Evolutionary conservation across 2,888 invertebrate genomes (phyloP).

Genomic region (Hipparchia semele): DNA sequence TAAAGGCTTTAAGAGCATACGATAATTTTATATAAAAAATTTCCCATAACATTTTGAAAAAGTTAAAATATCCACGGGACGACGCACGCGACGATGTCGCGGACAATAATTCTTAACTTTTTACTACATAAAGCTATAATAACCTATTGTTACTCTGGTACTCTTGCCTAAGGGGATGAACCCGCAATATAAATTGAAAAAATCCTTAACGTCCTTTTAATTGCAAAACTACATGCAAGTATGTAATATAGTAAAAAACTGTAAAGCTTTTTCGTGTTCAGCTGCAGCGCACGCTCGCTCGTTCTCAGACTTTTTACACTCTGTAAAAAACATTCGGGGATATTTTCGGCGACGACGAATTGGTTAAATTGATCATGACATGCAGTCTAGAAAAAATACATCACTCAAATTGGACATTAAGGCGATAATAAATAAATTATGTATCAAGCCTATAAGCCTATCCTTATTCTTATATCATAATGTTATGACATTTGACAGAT

Average conservation of each 20-base stretch:
- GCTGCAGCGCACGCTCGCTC: conserved; percentile 31
- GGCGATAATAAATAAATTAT: conserved; percentile 33
- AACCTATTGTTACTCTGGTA: too few relatives aligned
- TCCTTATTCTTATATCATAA: neutral
- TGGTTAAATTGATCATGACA: conserved; percentile 49
- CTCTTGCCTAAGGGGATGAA: too few relatives aligned
- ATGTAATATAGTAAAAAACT: neutral
- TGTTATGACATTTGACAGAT: conserved; percentile 19
- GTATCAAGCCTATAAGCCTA: conserved; percentile 10
- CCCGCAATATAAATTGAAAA: too few relatives aligned
- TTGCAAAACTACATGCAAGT: conserved; percentile 2
- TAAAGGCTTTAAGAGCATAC: too few relatives aligned
- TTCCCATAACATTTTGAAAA: too few relatives aligned
- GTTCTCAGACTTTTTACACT: conserved; percentile 32
- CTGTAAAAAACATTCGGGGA: conserved; percentile 30
- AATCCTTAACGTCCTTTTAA: conserved; percentile 6
- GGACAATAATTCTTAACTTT: too few relatives aligned
- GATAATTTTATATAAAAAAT: too few relatives aligned
- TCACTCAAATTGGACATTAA: conserved; percentile 32
- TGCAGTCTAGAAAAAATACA: conserved; percentile 30
- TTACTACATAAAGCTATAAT: too few relatives aligned
- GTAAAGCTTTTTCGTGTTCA: conserved; percentile 28
- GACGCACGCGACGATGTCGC: too few relatives aligned
- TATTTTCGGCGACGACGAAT: conserved; percentile 41
- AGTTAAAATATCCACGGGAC: too few relatives aligned